These are phyloP conservation scores for Cheilosia urbana DNA, from an alignment of 2,888 invertebrate genomes.

Conservation along the genomic window DNA sequence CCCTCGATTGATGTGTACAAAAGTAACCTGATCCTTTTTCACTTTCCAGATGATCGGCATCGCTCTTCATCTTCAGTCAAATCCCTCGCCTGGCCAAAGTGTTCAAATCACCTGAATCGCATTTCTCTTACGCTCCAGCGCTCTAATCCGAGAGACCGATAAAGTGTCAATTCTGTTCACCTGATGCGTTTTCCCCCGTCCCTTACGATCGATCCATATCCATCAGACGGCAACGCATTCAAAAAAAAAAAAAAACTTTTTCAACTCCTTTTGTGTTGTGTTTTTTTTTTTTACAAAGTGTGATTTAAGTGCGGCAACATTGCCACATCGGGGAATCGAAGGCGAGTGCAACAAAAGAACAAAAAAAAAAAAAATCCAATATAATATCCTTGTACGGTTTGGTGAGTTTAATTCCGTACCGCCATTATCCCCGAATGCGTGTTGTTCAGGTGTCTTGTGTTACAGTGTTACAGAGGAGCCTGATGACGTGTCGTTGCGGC, in stretches of 20 bases:
- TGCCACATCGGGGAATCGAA: conserved; percentile 11
- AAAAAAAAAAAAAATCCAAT: conserved; percentile 8
- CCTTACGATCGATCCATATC: neutral
- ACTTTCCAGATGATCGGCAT: conserved; percentile 72
- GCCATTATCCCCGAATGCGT: conserved; percentile 46
- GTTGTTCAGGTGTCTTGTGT: conserved; percentile 61
- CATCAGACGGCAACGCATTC: conserved; percentile 35
- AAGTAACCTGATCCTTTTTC: conserved; percentile 69
- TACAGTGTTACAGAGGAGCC: conserved; percentile 47
- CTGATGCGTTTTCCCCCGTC: conserved; percentile 50
- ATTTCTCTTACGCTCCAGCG: conserved; percentile 63
- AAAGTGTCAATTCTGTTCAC: conserved; percentile 70
- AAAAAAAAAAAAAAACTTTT: conserved; percentile 17
- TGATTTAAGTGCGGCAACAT: conserved; percentile 56
- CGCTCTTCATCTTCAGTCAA: conserved; percentile 13
- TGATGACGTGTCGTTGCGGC: conserved; percentile 16
- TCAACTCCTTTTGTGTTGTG: neutral
- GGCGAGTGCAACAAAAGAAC: conserved; percentile 24
- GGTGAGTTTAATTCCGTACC: conserved; percentile 61
- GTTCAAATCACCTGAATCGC: conserved; percentile 70
- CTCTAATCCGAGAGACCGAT: conserved; percentile 65
- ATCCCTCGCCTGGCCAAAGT: conserved; percentile 31
- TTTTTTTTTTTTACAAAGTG: conserved; percentile 16
- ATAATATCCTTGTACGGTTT: conserved; percentile 59
- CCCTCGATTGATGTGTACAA: conserved; percentile 14